These are phyloP conservation scores for Geophilus truncorum DNA, from an alignment of 2,888 invertebrate genomes.

Conservation along the genomic window DNA sequence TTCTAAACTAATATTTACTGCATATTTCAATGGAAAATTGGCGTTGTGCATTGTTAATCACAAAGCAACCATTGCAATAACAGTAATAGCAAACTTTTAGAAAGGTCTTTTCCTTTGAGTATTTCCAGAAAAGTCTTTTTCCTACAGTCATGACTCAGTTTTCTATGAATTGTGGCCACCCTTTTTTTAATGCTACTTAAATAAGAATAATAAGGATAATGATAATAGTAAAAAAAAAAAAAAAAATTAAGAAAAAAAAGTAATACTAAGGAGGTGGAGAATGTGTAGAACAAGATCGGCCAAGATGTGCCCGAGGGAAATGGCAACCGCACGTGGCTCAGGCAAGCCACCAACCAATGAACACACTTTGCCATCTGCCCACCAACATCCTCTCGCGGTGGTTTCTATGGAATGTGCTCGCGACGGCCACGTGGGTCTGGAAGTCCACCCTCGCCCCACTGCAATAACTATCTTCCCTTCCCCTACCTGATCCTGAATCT, in stretches of 20 bases:
- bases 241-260: not conserved
- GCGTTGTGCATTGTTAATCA: not conserved
- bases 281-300: not conserved
- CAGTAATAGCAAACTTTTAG: not conserved
- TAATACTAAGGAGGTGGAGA: not conserved
- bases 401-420: not conserved
- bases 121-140: not conserved
- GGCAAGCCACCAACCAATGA: not conserved
- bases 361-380: not conserved
- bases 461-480: not conserved
- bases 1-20: not conserved
- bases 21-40: not conserved
- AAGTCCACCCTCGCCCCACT: not conserved
- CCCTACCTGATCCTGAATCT: not conserved
- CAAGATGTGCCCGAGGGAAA: not conserved
- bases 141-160: not conserved
- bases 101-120: not conserved
- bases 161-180: not conserved
- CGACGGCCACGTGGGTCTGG: not conserved
- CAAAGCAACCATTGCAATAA: no score
- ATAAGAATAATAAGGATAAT: not conserved
- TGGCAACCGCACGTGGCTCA: not conserved
- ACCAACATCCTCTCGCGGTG: not conserved
- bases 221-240: not conserved
- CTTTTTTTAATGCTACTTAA: not conserved